These are phyloP conservation scores for Kryptolebias ocellatus DNA, from an alignment of 2,797 vertebrate species.

Conservation along the genomic window DNA sequence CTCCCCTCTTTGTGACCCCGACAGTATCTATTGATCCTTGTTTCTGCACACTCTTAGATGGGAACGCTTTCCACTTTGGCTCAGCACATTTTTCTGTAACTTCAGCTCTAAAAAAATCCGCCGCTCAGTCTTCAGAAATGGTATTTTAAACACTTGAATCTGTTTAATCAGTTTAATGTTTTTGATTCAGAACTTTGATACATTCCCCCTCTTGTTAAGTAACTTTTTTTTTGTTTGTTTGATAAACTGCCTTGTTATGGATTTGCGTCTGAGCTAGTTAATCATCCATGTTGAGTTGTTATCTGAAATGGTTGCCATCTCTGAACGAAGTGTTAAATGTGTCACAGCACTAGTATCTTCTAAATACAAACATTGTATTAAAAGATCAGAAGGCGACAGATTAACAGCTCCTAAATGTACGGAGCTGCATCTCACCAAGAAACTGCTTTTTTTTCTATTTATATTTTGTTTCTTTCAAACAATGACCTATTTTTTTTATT, in stretches of 20 bases:
- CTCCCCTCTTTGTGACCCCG: slow-evolving; percentile 22
- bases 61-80: slow-evolving; percentile 29
- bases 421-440: slow-evolving; percentile 4
- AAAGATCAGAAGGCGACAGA: slow-evolving; percentile 5
- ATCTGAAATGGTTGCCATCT: slow-evolving; percentile 30
- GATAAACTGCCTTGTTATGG: slow-evolving; percentile 32
- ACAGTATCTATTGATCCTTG: slow-evolving; percentile 35
- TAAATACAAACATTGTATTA: slow-evolving; percentile 19
- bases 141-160: slow-evolving; percentile 18
- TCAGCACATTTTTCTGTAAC: slow-evolving; percentile 36
- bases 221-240: slow-evolving; percentile 16
- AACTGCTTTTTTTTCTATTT: slow-evolving; percentile 9
- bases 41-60: slow-evolving; percentile 23
- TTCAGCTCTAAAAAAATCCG: slow-evolving; percentile 36
- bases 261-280: slow-evolving; percentile 19
- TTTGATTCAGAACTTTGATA: slow-evolving; percentile 24
- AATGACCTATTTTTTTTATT: slow-evolving; percentile 20
- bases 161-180: slow-evolving; percentile 20
- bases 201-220: slow-evolving; percentile 53
- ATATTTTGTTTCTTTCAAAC: slow-evolving; percentile 42
- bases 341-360: slow-evolving; percentile 13
- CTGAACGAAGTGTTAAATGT: slow-evolving; percentile 27
- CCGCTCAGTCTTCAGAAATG: slow-evolving; percentile 23
- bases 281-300: slow-evolving; percentile 35
- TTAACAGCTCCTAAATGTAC: slow-evolving; percentile 2